Evolutionary conservation across 2,888 invertebrate species (phyloP).

Genomic region (Urechis unicinctus): DNA sequence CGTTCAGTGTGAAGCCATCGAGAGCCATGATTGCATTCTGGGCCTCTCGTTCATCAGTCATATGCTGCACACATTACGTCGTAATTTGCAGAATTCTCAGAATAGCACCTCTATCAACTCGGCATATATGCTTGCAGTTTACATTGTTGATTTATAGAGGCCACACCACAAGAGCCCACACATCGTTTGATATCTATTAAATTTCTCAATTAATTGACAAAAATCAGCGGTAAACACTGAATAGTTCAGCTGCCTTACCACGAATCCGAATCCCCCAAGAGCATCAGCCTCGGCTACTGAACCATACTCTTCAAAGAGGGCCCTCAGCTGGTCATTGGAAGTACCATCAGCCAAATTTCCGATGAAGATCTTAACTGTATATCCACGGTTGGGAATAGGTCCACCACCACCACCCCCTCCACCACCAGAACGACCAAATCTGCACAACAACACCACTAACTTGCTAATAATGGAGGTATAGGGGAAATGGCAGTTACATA

Average conservation of each 20-base stretch:
- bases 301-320: constrained; percentile 90
- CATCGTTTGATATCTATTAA: no score
- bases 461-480: neutral
- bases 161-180: no score
- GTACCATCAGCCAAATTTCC: constrained; percentile 92
- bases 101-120: no score
- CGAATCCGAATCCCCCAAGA: constrained; percentile 95
- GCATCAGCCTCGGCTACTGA: constrained; percentile 96
- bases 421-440: no score
- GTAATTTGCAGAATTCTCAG: no score
- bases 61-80: constrained; percentile 6
- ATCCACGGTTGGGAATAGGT: neutral
- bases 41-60: constrained; percentile 3
- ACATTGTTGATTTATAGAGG: no score
- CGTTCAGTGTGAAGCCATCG: constrained; percentile 2
- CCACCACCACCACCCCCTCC: neutral
- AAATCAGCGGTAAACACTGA: neutral
- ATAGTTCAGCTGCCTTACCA: no score
- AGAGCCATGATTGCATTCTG: constrained; percentile 3
- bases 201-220: neutral
- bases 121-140: no score
- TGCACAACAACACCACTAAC: no score
- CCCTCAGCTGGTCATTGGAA: constrained; percentile 83
- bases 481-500: neutral
- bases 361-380: constrained; percentile 67